A percentile compares a stretch with the other conserved stretches of the same genome.
Conservation (phyloP, 2,888 invertebrate genomes). For the Drosophila borborema region DNA sequence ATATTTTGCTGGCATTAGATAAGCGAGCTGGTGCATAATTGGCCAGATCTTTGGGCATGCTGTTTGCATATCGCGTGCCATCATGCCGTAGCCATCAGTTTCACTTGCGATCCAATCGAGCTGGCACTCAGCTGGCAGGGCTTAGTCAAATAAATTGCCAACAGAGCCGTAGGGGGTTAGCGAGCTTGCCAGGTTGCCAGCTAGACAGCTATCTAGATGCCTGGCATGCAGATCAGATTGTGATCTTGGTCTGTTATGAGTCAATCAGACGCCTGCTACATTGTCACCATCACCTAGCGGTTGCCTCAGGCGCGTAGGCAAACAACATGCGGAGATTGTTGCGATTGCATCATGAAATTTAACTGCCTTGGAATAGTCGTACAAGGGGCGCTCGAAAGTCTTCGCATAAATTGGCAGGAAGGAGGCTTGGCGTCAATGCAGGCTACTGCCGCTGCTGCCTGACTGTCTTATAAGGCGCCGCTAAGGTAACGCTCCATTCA, state of each 20-base stretch:
- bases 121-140: constrained; percentile 43
- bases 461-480: constrained; percentile 75
- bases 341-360: constrained; percentile 78
- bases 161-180: constrained; percentile 33
- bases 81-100: constrained; percentile 68
- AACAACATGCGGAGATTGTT: constrained; percentile 68
- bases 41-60: constrained; percentile 35
- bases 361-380: constrained; percentile 53
- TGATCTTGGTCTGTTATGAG: constrained; percentile 76
- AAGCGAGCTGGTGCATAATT: constrained; percentile 42
- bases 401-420: constrained; percentile 75
- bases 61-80: constrained; percentile 63
- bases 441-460: constrained; percentile 12
- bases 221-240: constrained; percentile 72
- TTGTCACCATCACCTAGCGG: constrained; percentile 73
- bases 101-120: constrained; percentile 43
- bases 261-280: constrained; percentile 77
- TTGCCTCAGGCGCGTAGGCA: constrained; percentile 60
- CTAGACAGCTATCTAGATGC: constrained; percentile 13
- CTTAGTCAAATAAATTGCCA: constrained; percentile 71
- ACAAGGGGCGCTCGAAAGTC: constrained; percentile 54
- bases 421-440: constrained; percentile 47
- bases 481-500: constrained; percentile 66
- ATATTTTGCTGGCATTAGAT: constrained; percentile 31
- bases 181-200: not conserved